Evolutionary conservation across 2,888 invertebrate genomes (phyloP).

Genomic region (Schizotus pectinicornis): DNA sequence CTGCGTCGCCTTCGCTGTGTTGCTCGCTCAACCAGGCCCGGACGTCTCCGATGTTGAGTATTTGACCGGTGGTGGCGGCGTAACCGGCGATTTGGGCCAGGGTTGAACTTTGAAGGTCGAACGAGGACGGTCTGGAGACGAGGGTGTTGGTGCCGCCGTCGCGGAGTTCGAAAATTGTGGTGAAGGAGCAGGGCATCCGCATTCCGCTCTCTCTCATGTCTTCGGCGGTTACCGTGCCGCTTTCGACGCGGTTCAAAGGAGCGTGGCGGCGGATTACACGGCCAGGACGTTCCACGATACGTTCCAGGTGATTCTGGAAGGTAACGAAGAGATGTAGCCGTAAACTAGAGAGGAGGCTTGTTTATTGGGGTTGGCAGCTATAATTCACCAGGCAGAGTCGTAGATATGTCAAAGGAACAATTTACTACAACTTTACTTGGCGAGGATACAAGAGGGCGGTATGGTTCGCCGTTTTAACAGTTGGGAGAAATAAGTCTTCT

Average conservation of each 20-base stretch:
- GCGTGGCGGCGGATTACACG: constrained; percentile 59
- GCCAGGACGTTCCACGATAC: constrained; percentile 84
- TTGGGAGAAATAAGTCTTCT: too few species aligned
- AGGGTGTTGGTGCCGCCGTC: constrained; percentile 72
- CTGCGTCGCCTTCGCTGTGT: constrained; percentile 71
- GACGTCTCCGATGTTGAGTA: constrained; percentile 90
- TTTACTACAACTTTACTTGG: too few species aligned
- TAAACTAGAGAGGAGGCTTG: too few species aligned
- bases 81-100: constrained; percentile 85
- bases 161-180: constrained; percentile 84
- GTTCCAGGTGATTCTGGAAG: constrained; percentile 81
- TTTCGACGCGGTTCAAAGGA: constrained; percentile 59
- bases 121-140: constrained; percentile 70
- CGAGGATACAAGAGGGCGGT: too few species aligned
- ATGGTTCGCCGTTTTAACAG: too few species aligned
- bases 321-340: constrained; percentile 22
- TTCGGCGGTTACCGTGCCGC: constrained; percentile 70
- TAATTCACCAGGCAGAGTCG: too few species aligned
- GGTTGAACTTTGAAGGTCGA: constrained; percentile 72
- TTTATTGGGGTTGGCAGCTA: too few species aligned
- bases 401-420: too few species aligned
- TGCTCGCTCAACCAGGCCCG: constrained; percentile 77
- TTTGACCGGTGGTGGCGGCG: constrained; percentile 86
- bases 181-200: constrained; percentile 69
- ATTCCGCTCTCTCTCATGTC: constrained; percentile 64